Base-by-base conservation (phyloP, 2,888 invertebrate genomes). In the Pardosa pseudoannulata region DNA sequence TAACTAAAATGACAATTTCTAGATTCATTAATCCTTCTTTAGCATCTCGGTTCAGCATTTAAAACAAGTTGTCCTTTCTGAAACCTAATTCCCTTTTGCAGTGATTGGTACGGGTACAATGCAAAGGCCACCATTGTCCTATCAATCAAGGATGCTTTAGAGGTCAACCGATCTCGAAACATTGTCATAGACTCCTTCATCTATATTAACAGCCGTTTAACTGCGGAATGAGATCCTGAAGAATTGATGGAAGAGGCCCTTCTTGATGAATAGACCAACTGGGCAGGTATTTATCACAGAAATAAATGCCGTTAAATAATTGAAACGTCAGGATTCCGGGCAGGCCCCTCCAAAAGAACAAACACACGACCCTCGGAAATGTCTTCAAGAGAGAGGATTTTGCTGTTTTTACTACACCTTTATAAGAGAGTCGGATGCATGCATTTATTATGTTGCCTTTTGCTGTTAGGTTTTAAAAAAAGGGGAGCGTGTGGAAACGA, bases 281-380 rank as follows among this genome's bases (percentile, higher is more conserved):
- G 41, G 62, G 56, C 28, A n/a, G 74, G 27, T 81, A 81, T 81
- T 81, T 74, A 74, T 81, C 81, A 81, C 27, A 68, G 36, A 74
- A 68, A 74, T 68, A 56, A 62, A 81, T n/a, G 74, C 68, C 64
- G 68, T 74, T 74, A 81, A 71, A 81, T 81, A 81, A 81, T 81
- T 81, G 81, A 81, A 81, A 81, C 68, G 74, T 81, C 81, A 79
- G 36, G 23, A 13, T 28, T 62, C 19, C 5, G 16, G 6, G 65
- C 31, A 65, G 31, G 3, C 29, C n/a, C 11, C 6, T 31, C 65
- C 11, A 31, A 65, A n/a, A 65, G 65, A 29, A 65, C 62, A 28
- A 62, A 23, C 27, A 27, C 29, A 29, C 5, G 65, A 65, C 11
- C 62, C 9, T 62, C 62, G 7, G n/a, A n/a, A 27, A 62, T 27